Evolutionary conservation across 2,888 invertebrate genomes (phyloP).

Genomic region (Clitarchus hookeri): DNA sequence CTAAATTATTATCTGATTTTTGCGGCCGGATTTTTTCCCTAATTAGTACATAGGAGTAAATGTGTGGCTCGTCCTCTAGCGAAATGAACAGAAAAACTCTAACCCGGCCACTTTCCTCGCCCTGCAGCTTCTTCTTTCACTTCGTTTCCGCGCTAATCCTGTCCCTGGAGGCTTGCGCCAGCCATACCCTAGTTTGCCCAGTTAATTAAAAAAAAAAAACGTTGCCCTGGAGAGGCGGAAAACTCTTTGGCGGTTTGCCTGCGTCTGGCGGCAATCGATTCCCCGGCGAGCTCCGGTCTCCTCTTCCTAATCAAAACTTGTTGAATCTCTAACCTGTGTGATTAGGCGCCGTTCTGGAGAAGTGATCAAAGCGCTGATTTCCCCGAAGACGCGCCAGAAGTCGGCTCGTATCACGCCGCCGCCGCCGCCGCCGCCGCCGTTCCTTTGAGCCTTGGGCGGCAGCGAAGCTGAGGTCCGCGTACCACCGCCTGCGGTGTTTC

Average conservation of each 20-base stretch:
- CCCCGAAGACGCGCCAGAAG: not conserved
- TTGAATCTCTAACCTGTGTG: not conserved
- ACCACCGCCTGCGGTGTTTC: no score
- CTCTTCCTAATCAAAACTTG: not conserved
- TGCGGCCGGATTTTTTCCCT: no score
- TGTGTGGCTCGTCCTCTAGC: not conserved
- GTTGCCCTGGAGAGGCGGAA: not conserved
- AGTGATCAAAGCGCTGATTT: not conserved
- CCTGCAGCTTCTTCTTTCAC: not conserved
- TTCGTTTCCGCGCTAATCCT: not conserved
- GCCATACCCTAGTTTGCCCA: not conserved
- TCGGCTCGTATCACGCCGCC: not conserved
- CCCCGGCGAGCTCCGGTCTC: not conserved
- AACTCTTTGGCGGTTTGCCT: not conserved
- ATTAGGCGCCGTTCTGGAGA: not conserved
- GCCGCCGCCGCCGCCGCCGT: no score
- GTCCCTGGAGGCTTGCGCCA: not conserved
- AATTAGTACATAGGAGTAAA: no score
- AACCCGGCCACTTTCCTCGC: not conserved
- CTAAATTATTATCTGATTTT: no score
- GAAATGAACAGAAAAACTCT: not conserved
- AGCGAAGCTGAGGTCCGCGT: not conserved
- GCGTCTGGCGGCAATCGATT: not conserved
- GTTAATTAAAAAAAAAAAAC: slow-evolving; percentile 1
- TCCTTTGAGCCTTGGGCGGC: not conserved